These are phyloP conservation scores for Epinephelus coioides DNA, from an alignment of 2,797 vertebrate genomes.

Conservation along the genomic window DNA sequence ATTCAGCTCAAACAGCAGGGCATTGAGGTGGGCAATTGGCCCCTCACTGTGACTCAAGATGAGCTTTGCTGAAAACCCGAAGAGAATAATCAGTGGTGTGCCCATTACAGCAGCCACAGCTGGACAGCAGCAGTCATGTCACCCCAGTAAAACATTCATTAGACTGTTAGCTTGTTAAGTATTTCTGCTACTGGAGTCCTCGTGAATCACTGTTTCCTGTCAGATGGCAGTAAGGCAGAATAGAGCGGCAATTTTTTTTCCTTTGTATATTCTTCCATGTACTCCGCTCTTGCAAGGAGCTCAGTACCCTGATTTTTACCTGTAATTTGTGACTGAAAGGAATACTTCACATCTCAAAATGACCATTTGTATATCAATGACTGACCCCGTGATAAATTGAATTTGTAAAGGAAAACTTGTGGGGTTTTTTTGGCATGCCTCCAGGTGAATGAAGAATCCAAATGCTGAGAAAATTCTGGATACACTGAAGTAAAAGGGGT, in stretches of 20 bases:
- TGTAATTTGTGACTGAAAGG: neutral
- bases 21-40: constrained; percentile 66
- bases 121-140: constrained; percentile 52
- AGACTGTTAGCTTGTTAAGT: constrained; percentile 53
- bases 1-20: constrained; percentile 71
- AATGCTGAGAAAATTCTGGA: too few relatives aligned
- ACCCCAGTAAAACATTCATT: constrained; percentile 70
- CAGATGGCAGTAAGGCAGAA: constrained; percentile 25
- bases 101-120: constrained; percentile 56
- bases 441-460: too few relatives aligned
- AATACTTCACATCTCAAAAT: too few relatives aligned
- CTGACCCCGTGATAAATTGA: too few relatives aligned
- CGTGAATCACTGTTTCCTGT: constrained; percentile 50
- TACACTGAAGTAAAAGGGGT: too few relatives aligned
- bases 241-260: neutral
- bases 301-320: neutral
- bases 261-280: neutral
- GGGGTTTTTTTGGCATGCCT: too few relatives aligned
- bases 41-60: constrained; percentile 70
- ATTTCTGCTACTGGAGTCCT: constrained; percentile 47
- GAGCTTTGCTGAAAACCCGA: constrained; percentile 52
- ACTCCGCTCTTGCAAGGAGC: neutral
- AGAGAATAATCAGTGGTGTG: constrained; percentile 28
- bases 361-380: too few relatives aligned
- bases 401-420: too few relatives aligned